These are phyloP conservation scores for Pseudomugil tenellus DNA, from an alignment of 2,797 vertebrate species.

Conservation along the genomic window DNA sequence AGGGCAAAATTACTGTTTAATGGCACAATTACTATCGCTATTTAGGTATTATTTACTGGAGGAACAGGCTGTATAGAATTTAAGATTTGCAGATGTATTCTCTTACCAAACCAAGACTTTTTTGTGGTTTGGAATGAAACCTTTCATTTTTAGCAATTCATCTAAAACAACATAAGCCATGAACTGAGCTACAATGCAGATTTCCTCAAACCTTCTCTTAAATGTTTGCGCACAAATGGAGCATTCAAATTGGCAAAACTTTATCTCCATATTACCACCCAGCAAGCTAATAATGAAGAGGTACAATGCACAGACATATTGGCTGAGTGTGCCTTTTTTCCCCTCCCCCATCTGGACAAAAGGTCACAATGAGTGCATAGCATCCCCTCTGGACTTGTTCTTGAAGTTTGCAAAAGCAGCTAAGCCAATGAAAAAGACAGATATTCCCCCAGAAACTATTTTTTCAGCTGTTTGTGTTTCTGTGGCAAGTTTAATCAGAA, in stretches of 20 bases:
- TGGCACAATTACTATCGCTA: conserved; percentile 20
- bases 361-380: conserved; percentile 26
- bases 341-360: neutral
- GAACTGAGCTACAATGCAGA: conserved; percentile 8
- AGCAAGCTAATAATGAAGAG: conserved; percentile 21
- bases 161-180: conserved; percentile 5
- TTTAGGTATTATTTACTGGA: conserved; percentile 24
- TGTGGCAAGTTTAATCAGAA: conserved; percentile 4
- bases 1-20: conserved; percentile 26
- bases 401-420: conserved; percentile 40
- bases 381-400: conserved; percentile 33
- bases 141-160: conserved; percentile 18
- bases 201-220: conserved; percentile 1
- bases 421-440: conserved; percentile 35
- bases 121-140: conserved; percentile 28
- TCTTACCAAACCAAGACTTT: conserved; percentile 17
- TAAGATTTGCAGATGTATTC: conserved; percentile 24
- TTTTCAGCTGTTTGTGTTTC: conserved; percentile 36
- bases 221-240: conserved; percentile 14
- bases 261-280: neutral
- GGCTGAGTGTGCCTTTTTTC: conserved; percentile 21
- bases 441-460: conserved; percentile 32
- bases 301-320: conserved; percentile 30
- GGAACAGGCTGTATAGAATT: conserved; percentile 1
- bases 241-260: conserved; percentile 4